Conservation (phyloP, 64 coral and sea anemone genomes). For the Platygyra sinensis region DNA sequence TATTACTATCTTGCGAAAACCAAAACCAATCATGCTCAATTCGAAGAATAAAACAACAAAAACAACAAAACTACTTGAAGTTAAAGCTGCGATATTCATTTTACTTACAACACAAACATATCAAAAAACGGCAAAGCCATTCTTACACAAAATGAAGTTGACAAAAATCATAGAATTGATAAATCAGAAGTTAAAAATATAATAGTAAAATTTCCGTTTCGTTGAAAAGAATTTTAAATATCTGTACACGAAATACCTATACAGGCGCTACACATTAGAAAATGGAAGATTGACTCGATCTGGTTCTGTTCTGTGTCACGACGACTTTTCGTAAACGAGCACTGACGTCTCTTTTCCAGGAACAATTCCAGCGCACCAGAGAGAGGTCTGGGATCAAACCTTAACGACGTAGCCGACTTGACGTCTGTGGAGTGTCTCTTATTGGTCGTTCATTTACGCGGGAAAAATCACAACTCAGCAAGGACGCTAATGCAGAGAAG, state of each 20-base stretch:
- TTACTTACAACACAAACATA: not conserved
- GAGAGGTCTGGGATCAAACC: too few species aligned
- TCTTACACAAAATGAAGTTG: not conserved
- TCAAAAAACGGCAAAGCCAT: conserved; percentile 7
- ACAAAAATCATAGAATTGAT: not conserved
- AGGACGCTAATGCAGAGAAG: too few species aligned
- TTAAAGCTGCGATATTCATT: not conserved
- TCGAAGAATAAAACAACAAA: not conserved
- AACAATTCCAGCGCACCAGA: too few species aligned
- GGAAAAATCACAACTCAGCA: too few species aligned
- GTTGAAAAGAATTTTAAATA: not conserved
- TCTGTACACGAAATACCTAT: not conserved
- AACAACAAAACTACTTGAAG: not conserved
- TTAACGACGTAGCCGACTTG: too few species aligned
- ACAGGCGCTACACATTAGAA: not conserved
- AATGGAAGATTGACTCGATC: not conserved
- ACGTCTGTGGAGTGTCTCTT: too few species aligned
- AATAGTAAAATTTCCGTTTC: not conserved
- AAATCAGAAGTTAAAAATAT: not conserved
- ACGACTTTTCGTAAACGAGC: too few species aligned
- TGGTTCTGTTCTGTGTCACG: too few species aligned
- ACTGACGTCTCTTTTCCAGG: too few species aligned
- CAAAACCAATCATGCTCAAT: not conserved
- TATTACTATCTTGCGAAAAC: too few species aligned
- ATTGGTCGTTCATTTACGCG: too few species aligned